Base-by-base conservation (phyloP, 1,140 invertebrate species). In the Drosophila pectinifera region DNA sequence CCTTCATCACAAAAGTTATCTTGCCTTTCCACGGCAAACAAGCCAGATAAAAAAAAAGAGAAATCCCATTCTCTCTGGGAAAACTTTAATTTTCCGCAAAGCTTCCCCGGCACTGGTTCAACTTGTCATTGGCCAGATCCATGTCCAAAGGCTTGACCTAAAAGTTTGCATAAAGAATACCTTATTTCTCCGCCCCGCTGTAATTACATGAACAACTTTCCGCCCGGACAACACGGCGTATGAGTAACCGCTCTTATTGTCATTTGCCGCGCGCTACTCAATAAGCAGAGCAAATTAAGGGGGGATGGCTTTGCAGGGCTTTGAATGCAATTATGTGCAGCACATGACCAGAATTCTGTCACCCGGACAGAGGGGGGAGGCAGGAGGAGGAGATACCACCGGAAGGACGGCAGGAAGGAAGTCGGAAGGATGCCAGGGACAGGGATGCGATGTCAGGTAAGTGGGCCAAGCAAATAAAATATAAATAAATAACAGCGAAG, bases 291-390 rank as follows among this genome's bases (percentile, higher is more conserved):
- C n/a, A 28, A 16, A 42, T 58, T 31, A 10, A 20, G 34, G 14
- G 22, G 13, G 26, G 5, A 24, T 39, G 22, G 42, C 34, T 42
- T 64, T 57, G 54, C 46, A 69, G 61, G 57, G 70, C 83, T 86
- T 82, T 82, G 73, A 86, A 88, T 86, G 82, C 82, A 86, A 86
- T 86, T 86, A 86, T 86, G 69, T 86, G 82, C 83, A 86, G 83
- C 65, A 82, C 79, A 82, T 68, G 79, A 74, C 67, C 73, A 78
- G 74, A 63, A 65, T 75, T 57, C 69, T 63, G 80, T 67, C 62
- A 53, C 36, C 22, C 22, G 31, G 39, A 55, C 22, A 22, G 26
- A 3, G n/a, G 20, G 0, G 5, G n/a, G 39, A 14, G 10, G 16
- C 4, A 10, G 18, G 8, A 7, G 38, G 18, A 10, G 39, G 5